Percentiles rank a stretch among this genome's conserved stretches.
Conservation (phyloP, 1,140 invertebrate species). For the Zaprionus capensis region DNA sequence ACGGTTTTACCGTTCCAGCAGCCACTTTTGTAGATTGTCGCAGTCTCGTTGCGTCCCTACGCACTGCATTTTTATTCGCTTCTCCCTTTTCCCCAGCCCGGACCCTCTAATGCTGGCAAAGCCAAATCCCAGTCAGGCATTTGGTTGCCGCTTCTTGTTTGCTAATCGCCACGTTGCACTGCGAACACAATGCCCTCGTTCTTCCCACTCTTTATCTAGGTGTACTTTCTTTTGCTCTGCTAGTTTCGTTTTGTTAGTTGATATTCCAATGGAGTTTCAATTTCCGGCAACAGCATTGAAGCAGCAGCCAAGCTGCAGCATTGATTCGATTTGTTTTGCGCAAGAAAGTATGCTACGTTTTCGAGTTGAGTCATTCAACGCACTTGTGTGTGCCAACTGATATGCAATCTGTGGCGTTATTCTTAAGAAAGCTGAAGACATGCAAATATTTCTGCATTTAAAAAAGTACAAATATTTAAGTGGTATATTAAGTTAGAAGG, state of each 20-base stretch:
- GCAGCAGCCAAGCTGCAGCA: not conserved
- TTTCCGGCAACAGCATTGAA: slow-evolving; percentile 40
- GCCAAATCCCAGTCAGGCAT: slow-evolving; percentile 56
- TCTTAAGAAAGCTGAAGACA: not conserved
- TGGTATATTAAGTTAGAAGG: not conserved
- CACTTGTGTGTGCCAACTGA: slow-evolving; percentile 16
- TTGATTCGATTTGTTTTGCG: slow-evolving; percentile 36
- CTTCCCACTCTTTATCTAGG: not conserved
- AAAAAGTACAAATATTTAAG: not conserved
- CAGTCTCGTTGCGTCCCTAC: slow-evolving; percentile 20
- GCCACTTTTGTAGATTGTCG: slow-evolving; percentile 41
- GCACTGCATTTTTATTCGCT: slow-evolving; percentile 69
- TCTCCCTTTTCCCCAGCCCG: not conserved
- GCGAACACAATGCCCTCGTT: slow-evolving; percentile 22
- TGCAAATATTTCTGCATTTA: not conserved
- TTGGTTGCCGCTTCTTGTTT: slow-evolving; percentile 56
- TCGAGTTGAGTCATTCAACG: slow-evolving; percentile 2
- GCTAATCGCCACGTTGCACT: slow-evolving; percentile 62
- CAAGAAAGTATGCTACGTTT: slow-evolving; percentile 34
- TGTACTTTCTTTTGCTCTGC: slow-evolving; percentile 9
- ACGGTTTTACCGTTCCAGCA: slow-evolving; percentile 36
- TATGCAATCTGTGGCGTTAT: slow-evolving; percentile 10
- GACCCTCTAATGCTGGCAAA: not conserved
- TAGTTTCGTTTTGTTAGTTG: slow-evolving; percentile 46
- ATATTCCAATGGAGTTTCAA: slow-evolving; percentile 65